A percentile compares a stretch with the other conserved stretches of the same genome.
Evolutionary conservation across 2,797 vertebrate genomes (phyloP).

Genomic region (Scyliorhinus canicula): DNA sequence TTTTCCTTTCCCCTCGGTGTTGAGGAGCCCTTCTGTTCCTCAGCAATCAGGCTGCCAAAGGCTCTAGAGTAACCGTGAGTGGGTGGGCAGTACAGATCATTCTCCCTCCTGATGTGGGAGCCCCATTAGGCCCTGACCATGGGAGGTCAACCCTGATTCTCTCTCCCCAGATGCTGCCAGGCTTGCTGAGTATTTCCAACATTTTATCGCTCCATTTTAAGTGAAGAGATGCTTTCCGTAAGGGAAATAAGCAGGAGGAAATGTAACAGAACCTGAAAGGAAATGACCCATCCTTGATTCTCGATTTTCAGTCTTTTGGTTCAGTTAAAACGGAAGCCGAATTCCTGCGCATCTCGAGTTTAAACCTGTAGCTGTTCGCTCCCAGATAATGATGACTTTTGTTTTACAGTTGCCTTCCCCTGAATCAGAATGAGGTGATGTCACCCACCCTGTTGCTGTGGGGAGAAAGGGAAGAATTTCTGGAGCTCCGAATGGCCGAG

Average conservation of each 20-base stretch:
- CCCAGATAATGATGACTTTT: slow-evolving; percentile 43
- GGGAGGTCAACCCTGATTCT: not conserved
- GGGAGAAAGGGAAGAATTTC: slow-evolving; percentile 87
- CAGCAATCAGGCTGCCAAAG: too few species aligned
- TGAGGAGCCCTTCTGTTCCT: too few species aligned
- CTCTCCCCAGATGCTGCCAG: not conserved
- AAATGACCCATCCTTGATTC: not conserved
- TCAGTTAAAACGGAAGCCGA: not conserved
- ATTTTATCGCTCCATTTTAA: not conserved
- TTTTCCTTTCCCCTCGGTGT: too few species aligned
- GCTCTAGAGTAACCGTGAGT: too few species aligned
- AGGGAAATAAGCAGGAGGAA: not conserved
- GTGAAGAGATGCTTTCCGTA: not conserved
- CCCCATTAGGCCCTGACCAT: too few species aligned
- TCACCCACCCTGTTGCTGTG: slow-evolving; percentile 87
- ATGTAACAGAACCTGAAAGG: not conserved
- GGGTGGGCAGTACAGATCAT: too few species aligned
- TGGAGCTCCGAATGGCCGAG: slow-evolving; percentile 94
- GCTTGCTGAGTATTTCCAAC: not conserved
- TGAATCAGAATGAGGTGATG: slow-evolving; percentile 76
- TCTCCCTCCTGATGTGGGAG: too few species aligned
- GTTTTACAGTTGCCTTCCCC: slow-evolving; percentile 73
- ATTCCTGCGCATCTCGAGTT: not conserved
- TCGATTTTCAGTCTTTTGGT: not conserved
- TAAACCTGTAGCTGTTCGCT: not conserved